Conservation (phyloP, 2,888 invertebrate genomes). For the Macaria notata region DNA sequence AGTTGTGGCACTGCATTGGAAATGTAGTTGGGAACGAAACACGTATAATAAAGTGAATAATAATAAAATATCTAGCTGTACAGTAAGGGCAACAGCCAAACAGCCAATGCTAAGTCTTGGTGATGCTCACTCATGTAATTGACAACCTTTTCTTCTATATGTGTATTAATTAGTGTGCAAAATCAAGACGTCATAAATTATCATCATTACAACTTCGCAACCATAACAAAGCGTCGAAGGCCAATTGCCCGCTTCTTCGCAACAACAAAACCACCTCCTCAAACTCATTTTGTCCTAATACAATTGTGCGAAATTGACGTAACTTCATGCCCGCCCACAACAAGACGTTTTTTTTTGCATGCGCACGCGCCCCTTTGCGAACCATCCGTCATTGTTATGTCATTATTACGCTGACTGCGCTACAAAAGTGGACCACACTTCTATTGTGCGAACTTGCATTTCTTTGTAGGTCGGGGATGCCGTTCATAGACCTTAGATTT, state of each 20-base stretch:
- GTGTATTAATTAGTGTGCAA: too few relatives aligned
- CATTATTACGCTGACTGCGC: conserved; percentile 69
- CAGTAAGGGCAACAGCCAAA: too few relatives aligned
- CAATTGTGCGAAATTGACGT: conserved; percentile 80
- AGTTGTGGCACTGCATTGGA: conserved; percentile 6
- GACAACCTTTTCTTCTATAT: too few relatives aligned
- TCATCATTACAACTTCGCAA: conserved; percentile 10
- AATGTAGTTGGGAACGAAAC: background rate
- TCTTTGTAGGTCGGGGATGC: conserved; percentile 74
- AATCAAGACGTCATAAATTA: too few relatives aligned
- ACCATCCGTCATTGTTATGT: conserved; percentile 67
- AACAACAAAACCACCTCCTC: conserved; percentile 52
- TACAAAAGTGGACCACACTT: conserved; percentile 65
- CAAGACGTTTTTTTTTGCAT: conserved; percentile 56
- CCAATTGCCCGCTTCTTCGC: conserved; percentile 41
- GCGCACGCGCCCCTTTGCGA: conserved; percentile 61
- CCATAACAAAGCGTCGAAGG: conserved; percentile 12
- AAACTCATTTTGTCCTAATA: conserved; percentile 64
- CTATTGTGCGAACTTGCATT: conserved; percentile 53
- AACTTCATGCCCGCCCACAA: conserved; percentile 64
- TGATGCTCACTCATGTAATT: too few relatives aligned
- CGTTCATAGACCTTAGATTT: conserved; percentile 52
- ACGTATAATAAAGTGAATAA: background rate
- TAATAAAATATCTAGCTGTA: too few relatives aligned
- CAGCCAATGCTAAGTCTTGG: too few relatives aligned